phyloP scores from a whole-genome alignment of 2,888 invertebrate species.

The Chrysotoxum bicinctum region DNA sequence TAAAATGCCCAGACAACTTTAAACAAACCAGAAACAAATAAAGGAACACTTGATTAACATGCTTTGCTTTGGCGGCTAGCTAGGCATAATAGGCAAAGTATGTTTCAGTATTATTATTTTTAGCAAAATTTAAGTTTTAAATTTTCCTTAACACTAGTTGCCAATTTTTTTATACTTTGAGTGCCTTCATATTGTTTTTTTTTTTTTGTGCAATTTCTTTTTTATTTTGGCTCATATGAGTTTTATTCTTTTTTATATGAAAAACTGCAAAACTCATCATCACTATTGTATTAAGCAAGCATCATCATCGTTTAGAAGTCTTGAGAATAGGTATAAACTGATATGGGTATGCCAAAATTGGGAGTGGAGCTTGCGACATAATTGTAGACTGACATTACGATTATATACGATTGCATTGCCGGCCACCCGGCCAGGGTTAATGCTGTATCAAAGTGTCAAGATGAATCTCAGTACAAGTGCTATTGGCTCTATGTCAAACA shows the following conservation, averaged over 20 bases:
- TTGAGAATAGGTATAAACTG: background rate
- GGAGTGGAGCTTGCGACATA: conserved; percentile 42
- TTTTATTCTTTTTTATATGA: background rate
- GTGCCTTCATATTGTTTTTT: background rate
- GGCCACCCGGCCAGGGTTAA: conserved; percentile 61
- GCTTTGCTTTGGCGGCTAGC: background rate
- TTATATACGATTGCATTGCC: conserved; percentile 2
- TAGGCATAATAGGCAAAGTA: background rate
- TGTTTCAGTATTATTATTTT: background rate
- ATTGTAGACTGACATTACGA: conserved; percentile 60
- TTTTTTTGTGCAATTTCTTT: background rate
- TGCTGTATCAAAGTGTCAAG: conserved; percentile 74
- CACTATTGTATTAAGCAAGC: conserved; percentile 18
- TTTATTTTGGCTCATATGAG: conserved; percentile 17
- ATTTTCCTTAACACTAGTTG: conserved; percentile 8
- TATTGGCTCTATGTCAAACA: conserved; percentile 74
- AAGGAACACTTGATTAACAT: conserved; percentile 25
- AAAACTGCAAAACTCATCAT: conserved; percentile 20
- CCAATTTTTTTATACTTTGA: conserved; percentile 31
- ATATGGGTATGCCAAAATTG: conserved; percentile 59
- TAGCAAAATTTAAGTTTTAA: conserved; percentile 36
- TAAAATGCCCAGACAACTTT: conserved; percentile 57
- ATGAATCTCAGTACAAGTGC: conserved; percentile 73
- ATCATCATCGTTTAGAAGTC: conserved; percentile 35
- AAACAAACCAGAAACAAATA: conserved; percentile 18